Evolutionary conservation across 1,140 invertebrate species (phyloP).

Genomic region (Pogonognathellus flavescens): DNA sequence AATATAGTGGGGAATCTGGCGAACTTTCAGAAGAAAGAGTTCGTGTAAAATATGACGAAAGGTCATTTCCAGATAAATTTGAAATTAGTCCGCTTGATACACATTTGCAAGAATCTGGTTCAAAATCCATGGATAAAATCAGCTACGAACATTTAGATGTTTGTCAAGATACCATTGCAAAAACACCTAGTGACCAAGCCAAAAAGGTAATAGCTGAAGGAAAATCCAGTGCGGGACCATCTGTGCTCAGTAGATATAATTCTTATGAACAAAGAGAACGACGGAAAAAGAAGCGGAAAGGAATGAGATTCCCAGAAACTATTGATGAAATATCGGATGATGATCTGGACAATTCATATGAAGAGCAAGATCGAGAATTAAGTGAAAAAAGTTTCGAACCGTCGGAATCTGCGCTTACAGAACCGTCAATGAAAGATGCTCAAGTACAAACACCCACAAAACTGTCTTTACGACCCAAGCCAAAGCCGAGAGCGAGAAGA

Average conservation of each 20-base stretch:
- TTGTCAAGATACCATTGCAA: constrained; percentile 55
- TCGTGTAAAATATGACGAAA: not conserved
- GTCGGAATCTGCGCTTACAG: constrained; percentile 8
- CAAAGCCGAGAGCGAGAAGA: constrained; percentile 44
- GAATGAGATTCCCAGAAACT: constrained; percentile 32
- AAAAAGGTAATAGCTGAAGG: constrained; percentile 52
- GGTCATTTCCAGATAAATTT: constrained; percentile 8
- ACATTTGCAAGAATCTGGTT: constrained; percentile 18
- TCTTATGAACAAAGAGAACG: not conserved
- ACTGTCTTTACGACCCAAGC: not conserved
- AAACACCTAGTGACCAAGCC: constrained; percentile 58
- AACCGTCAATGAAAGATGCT: constrained; percentile 60
- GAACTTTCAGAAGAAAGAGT: not conserved
- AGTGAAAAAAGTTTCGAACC: constrained; percentile 58
- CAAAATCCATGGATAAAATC: constrained; percentile 52
- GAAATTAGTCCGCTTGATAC: constrained; percentile 25
- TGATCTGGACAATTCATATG: not conserved
- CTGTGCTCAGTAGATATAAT: not conserved
- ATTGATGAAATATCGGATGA: constrained; percentile 50
- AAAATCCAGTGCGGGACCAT: not conserved
- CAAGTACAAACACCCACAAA: constrained; percentile 64
- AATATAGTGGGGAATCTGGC: not conserved
- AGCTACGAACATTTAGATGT: constrained; percentile 63
- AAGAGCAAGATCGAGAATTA: constrained; percentile 63
- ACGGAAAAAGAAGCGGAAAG: not conserved